These are phyloP conservation scores for Malurus leucopterus DNA, from an alignment of 2,797 vertebrate genomes.

Conservation along the genomic window DNA sequence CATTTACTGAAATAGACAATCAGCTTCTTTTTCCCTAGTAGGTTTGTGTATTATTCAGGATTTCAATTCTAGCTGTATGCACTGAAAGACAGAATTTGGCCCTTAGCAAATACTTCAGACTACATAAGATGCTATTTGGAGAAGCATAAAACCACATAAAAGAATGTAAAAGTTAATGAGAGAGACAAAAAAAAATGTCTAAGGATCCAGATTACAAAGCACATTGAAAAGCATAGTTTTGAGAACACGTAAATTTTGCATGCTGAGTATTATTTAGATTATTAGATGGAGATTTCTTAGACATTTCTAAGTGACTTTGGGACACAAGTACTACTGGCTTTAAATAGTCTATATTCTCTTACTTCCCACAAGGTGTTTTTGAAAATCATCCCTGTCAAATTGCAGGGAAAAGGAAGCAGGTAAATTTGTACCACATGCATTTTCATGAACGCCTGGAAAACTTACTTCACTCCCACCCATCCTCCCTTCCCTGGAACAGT, in stretches of 20 bases:
- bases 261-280: slow-evolving; percentile 10
- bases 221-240: not conserved
- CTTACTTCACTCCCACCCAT: slow-evolving; percentile 10
- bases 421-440: slow-evolving; percentile 45
- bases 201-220: slow-evolving; percentile 26
- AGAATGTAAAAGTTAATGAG: slow-evolving; percentile 46
- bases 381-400: not conserved
- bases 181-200: slow-evolving; percentile 18
- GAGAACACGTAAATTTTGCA: not conserved
- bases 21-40: not conserved
- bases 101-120: slow-evolving; percentile 54
- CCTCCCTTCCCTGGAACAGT: not conserved
- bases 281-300: slow-evolving; percentile 14
- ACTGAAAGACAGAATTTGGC: slow-evolving; percentile 37
- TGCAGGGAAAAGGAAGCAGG: not conserved
- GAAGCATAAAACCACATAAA: slow-evolving; percentile 53
- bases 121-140: slow-evolving; percentile 31
- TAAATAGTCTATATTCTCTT: not conserved
- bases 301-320: not conserved
- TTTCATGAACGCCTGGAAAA: slow-evolving; percentile 40
- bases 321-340: not conserved
- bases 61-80: slow-evolving; percentile 9
- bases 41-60: slow-evolving; percentile 40
- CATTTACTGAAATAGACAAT: slow-evolving; percentile 47
- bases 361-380: slow-evolving; percentile 22